Conservation (phyloP, 2,797 vertebrate species). For the Halcyon chelicuti region DNA sequence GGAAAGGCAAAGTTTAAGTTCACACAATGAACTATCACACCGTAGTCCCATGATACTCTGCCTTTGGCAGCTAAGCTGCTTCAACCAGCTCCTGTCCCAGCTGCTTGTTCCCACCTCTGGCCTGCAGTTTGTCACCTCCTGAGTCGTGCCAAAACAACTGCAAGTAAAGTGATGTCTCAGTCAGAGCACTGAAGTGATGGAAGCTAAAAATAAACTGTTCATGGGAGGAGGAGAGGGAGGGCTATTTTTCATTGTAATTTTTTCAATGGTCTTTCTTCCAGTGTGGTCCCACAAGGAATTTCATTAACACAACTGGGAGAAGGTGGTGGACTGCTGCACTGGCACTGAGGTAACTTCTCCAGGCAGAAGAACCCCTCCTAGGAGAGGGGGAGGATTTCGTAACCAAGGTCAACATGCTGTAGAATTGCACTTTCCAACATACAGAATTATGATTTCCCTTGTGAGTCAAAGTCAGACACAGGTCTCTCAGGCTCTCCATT, state of each 20-base stretch:
- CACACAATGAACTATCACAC: neutral
- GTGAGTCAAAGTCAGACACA: neutral
- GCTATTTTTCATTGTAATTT: constrained; percentile 12
- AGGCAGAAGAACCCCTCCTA: neutral
- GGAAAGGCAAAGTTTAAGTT: constrained; percentile 19
- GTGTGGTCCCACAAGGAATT: neutral
- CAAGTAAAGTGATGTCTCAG: neutral
- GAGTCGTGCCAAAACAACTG: neutral
- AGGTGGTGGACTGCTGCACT: neutral
- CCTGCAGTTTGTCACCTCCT: constrained; percentile 15
- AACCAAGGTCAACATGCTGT: neutral
- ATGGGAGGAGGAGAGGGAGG: neutral
- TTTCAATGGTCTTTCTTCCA: constrained; percentile 45
- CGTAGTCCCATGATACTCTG: neutral
- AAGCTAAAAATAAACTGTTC: constrained; percentile 21
- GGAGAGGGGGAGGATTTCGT: neutral
- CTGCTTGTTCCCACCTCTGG: constrained; percentile 26
- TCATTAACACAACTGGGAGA: neutral
- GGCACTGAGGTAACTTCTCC: neutral
- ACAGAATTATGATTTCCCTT: neutral
- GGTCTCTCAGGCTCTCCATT: neutral
- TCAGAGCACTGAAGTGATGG: neutral
- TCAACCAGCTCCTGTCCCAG: neutral
- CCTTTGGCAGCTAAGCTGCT: constrained; percentile 6
- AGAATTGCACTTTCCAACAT: neutral